Evolutionary conservation across 2,113 vertebrate genomes (phyloP).

Genomic region (Cinclus mexicanus): DNA sequence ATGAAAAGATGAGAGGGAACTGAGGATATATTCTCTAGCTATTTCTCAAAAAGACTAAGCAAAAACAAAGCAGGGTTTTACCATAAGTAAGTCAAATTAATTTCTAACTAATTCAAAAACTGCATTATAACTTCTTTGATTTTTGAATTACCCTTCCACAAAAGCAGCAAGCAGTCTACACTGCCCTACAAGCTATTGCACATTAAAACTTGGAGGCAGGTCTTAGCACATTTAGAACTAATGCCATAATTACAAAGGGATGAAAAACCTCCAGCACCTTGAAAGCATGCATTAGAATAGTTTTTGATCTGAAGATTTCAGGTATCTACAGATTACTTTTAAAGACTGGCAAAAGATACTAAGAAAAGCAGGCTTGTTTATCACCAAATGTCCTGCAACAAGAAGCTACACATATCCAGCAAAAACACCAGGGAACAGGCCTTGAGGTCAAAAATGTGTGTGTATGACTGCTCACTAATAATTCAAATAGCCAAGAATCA

Average conservation of each 20-base stretch:
- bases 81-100: not conserved
- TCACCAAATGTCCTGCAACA: not conserved
- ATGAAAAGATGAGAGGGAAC: not conserved
- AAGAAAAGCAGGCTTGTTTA: not conserved
- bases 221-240: not conserved
- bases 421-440: not conserved
- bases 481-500: not conserved
- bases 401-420: not conserved
- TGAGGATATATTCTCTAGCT: not conserved
- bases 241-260: not conserved
- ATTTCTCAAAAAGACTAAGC: not conserved
- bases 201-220: not conserved
- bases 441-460: not conserved
- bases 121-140: not conserved
- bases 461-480: not conserved
- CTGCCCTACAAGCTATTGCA: not conserved
- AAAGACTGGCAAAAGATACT: not conserved
- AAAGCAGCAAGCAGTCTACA: not conserved
- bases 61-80: not conserved
- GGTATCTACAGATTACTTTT: not conserved
- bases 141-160: not conserved
- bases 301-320: not conserved
- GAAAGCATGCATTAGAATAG: not conserved
- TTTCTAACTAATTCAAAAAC: not conserved
- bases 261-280: not conserved